Evolutionary conservation across 2,888 invertebrate species (phyloP).

Genomic region (Nudaria mundana): DNA sequence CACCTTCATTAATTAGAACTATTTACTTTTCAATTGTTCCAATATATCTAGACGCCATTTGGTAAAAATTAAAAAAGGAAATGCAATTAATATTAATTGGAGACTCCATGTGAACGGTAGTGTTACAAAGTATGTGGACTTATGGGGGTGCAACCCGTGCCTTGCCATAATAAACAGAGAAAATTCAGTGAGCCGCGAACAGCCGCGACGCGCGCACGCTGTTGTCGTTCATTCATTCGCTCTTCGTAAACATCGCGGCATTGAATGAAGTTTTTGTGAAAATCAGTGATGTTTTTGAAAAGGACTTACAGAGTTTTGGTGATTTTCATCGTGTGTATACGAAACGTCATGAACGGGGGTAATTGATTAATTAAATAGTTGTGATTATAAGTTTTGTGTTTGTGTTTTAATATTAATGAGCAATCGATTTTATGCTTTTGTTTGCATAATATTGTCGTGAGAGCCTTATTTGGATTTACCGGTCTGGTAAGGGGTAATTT

Average conservation of each 20-base stretch:
- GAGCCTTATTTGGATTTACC: too few species aligned
- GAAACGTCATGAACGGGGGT: slow-evolving; percentile 66
- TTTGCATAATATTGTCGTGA: too few species aligned
- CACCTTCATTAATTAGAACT: slow-evolving; percentile 15
- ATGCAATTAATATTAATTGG: slow-evolving; percentile 35
- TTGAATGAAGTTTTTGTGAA: slow-evolving; percentile 30
- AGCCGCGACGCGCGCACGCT: slow-evolving; percentile 40
- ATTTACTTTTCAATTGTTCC: slow-evolving; percentile 29
- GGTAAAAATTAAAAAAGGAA: slow-evolving; percentile 27
- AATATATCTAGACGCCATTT: slow-evolving; percentile 24
- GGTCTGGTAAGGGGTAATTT: too few species aligned
- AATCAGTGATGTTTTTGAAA: slow-evolving; percentile 59
- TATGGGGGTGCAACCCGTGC: slow-evolving; percentile 15
- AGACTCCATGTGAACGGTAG: slow-evolving; percentile 16
- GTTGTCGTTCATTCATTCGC: slow-evolving; percentile 14
- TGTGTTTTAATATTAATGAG: too few species aligned
- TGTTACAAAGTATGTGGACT: slow-evolving; percentile 31
- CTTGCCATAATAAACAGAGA: too few species aligned
- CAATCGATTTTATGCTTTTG: too few species aligned
- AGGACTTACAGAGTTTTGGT: slow-evolving; percentile 49
- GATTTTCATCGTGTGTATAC: slow-evolving; percentile 47
- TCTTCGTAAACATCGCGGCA: slow-evolving; percentile 24
- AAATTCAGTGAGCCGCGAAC: slow-evolving; percentile 46
- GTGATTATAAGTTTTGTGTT: not conserved
- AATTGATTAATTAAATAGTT: slow-evolving; percentile 14